phyloP scores from a whole-genome alignment of 2,113 vertebrate genomes.

The Tetrax tetrax region DNA sequence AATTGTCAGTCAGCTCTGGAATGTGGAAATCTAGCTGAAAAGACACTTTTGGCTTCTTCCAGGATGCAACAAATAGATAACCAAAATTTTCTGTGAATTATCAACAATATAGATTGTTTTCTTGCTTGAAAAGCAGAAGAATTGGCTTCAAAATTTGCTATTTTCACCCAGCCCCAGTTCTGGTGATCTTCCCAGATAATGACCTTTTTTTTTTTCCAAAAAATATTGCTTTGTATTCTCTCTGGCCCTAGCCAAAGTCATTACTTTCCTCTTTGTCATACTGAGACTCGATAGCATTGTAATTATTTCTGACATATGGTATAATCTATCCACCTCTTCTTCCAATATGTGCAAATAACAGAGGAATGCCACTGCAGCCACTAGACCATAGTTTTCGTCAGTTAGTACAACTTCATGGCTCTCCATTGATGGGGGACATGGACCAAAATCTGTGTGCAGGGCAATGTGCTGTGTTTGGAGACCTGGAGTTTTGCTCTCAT shows the following conservation, averaged over 20 bases:
- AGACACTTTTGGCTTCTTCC: not conserved
- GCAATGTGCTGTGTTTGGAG: not conserved
- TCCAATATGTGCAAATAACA: conserved; percentile 20
- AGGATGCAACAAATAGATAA: not conserved
- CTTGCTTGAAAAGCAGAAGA: not conserved
- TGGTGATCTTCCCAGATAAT: conserved; percentile 34
- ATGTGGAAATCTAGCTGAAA: not conserved
- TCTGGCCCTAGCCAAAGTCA: conserved; percentile 35
- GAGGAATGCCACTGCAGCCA: not conserved
- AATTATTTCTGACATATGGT: conserved; percentile 65
- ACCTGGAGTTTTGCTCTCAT: not conserved
- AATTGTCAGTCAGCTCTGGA: not conserved
- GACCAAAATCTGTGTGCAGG: not conserved
- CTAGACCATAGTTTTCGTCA: not conserved
- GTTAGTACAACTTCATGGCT: not conserved
- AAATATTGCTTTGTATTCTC: conserved; percentile 16
- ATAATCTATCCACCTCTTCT: conserved; percentile 43
- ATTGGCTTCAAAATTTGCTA: not conserved
- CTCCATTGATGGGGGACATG: not conserved
- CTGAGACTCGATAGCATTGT: conserved; percentile 40
- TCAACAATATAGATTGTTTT: accelerated
- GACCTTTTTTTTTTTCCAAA: not conserved
- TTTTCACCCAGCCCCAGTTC: not conserved
- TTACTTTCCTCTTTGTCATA: conserved; percentile 51
- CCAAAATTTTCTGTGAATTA: not conserved